Evolutionary conservation across 1,140 invertebrate species (phyloP).

Genomic region (Drosophila varians): DNA sequence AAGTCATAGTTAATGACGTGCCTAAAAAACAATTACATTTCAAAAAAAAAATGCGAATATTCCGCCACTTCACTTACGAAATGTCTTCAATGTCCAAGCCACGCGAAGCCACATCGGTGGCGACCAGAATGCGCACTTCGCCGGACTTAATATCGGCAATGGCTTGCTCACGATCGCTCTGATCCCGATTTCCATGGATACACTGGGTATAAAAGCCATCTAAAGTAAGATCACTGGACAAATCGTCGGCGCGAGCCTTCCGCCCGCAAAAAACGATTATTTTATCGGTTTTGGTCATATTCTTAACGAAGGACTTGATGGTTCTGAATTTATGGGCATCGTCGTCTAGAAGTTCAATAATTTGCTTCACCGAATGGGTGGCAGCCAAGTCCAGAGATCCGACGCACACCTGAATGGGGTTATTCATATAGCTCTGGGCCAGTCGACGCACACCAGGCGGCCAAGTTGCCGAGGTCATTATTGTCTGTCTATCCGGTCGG

Average conservation of each 20-base stretch:
- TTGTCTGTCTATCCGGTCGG: conserved; percentile 91
- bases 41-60: conserved; percentile 27
- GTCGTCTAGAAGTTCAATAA: conserved; percentile 89
- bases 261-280: conserved; percentile 95
- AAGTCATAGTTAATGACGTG: conserved; percentile 95
- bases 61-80: conserved; percentile 86
- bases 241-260: conserved; percentile 91
- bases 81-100: conserved; percentile 97
- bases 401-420: conserved; percentile 95
- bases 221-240: conserved; percentile 91
- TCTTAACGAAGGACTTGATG: conserved; percentile 66
- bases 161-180: conserved; percentile 92
- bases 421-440: conserved; percentile 92
- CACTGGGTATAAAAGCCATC: conserved; percentile 88
- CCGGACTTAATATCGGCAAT: conserved; percentile 92
- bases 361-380: conserved; percentile 92
- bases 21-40: conserved; percentile 10
- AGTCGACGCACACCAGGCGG: conserved; percentile 91
- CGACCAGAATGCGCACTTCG: conserved; percentile 91
- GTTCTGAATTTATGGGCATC: conserved; percentile 88
- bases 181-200: conserved; percentile 95
- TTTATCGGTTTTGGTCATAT: conserved; percentile 90
- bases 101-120: conserved; percentile 96
- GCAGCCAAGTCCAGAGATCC: conserved; percentile 94
- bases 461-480: conserved; percentile 96